These are phyloP conservation scores for Plecotus auritus DNA, from an alignment of 2,113 vertebrate genomes.

Conservation along the genomic window DNA sequence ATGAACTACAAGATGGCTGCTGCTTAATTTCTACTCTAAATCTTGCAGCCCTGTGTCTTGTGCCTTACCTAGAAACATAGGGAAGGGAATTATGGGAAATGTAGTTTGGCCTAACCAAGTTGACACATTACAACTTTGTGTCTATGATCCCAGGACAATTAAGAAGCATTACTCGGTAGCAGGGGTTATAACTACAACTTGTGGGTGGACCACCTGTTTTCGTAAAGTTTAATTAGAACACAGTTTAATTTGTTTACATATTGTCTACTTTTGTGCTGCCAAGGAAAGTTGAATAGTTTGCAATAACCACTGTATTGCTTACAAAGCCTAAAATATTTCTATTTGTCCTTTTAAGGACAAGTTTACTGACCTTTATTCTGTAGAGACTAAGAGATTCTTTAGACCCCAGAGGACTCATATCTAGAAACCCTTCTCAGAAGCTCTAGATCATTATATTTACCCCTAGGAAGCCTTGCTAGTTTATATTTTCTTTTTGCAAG, in stretches of 20 bases:
- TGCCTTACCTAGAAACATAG: neutral
- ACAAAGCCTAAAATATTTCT: neutral
- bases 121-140: neutral
- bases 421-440: slow-evolving; percentile 57
- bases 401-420: neutral
- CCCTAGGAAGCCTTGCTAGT: slow-evolving; percentile 42
- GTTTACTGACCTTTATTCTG: neutral
- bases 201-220: too few species aligned
- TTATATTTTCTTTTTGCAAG: slow-evolving; percentile 34
- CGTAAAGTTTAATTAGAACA: neutral
- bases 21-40: neutral
- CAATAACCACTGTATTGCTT: neutral
- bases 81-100: neutral
- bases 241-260: neutral
- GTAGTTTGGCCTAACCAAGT: neutral
- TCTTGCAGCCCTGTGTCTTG: neutral
- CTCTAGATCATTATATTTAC: neutral
- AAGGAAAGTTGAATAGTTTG: neutral
- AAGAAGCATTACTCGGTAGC: neutral
- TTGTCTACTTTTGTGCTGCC: neutral
- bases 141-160: neutral
- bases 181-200: neutral
- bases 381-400: neutral
- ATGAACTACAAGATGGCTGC: neutral
- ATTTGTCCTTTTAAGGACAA: neutral